A percentile compares a stretch with the other conserved stretches of the same genome.
phyloP scores from a whole-genome alignment of 2,888 invertebrate genomes.

The Norana najaformis region DNA sequence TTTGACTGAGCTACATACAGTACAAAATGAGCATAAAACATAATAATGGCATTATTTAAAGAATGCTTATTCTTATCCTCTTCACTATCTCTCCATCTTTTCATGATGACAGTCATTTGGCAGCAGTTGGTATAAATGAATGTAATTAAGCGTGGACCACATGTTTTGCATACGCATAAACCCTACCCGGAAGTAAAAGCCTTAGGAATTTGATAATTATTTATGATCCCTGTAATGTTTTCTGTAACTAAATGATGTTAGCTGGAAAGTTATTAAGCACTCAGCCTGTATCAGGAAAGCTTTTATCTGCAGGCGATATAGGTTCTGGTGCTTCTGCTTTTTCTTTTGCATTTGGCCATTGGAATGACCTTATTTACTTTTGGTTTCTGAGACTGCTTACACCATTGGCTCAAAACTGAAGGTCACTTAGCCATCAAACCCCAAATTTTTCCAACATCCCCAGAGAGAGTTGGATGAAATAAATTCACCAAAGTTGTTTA shows the following conservation, averaged over 20 bases:
- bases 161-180: not conserved
- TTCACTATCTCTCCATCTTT: not conserved
- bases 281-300: not conserved
- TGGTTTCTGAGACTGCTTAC: too few species aligned
- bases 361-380: too few species aligned
- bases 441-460: too few species aligned
- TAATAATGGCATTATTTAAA: not conserved
- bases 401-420: too few species aligned
- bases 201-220: not conserved
- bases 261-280: not conserved
- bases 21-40: not conserved
- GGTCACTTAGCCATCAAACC: too few species aligned
- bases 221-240: not conserved
- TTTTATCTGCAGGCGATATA: not conserved
- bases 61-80: not conserved
- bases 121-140: not conserved
- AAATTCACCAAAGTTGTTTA: too few species aligned
- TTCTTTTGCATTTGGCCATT: too few species aligned
- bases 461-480: too few species aligned
- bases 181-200: not conserved
- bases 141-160: not conserved
- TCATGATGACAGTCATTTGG: not conserved
- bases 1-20: not conserved
- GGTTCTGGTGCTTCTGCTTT: not conserved
- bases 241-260: not conserved